Base-by-base conservation (phyloP, 1,140 invertebrate genomes). In the Eubasilissa regina region DNA sequence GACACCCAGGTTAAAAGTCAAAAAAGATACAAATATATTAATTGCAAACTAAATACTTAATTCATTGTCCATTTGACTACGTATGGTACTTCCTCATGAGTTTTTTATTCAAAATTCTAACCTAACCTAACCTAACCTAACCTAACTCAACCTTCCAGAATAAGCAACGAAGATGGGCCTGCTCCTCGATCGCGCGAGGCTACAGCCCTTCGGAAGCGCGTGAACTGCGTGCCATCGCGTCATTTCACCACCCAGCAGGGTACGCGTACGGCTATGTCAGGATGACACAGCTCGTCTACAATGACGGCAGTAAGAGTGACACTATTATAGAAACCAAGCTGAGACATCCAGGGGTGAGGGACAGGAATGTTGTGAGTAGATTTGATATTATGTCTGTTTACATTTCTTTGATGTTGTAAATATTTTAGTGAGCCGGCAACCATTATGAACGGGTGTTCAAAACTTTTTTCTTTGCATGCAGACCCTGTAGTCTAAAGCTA, bases 251-350 rank as follows among this genome's bases (percentile, higher is more conserved):
- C 90, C 95, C 96, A 0, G 89, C 92, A 10, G 96, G 96, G 0
- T 96, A 93, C 87, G 94, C 95, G 1, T 94, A 93, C 85, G 97
- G 97, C 17, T 97, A 96, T 84, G 91, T 98, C 21, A 91, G 94
- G 88, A 93, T 98, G 93, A 94, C 93, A 21, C 97, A 99, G 89
- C 87, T 98, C 13, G 90, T 97, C 13, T 95, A 97, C 86, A 93
- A 90, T 74, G 97, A 98, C 87, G 95, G 95, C 4, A 95, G 94
- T 80, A 89, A 93, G 81, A 97, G 96, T 85, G 96, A 98, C 83
- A 98, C 97, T 0, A 91, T 94, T 4, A 93, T 99, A 12, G 96
- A 98, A 89, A 92, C 97, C 3, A 97, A 97, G 84, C 86, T 98
- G 8, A 89, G 94, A 45, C 93, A 98, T 89, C 95, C 95, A 0